These are phyloP conservation scores for Halocaridina rubra DNA, from an alignment of 2,888 invertebrate genomes.

Conservation along the genomic window DNA sequence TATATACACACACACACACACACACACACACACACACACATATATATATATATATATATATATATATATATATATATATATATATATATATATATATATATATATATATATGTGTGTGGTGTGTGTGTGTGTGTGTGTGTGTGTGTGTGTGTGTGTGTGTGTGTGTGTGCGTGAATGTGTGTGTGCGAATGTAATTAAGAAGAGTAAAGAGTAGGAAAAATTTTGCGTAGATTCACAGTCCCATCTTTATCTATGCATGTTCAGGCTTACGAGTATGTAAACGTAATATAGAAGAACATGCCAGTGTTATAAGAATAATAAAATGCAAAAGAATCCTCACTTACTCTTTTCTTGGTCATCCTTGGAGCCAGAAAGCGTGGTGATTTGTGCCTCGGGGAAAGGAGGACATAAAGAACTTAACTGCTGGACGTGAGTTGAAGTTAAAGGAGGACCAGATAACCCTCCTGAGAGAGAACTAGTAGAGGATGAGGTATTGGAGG, in stretches of 20 bases:
- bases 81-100: not conserved
- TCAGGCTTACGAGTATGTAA: too few relatives aligned
- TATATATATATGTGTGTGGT: not conserved
- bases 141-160: not conserved
- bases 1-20: not conserved
- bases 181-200: not conserved
- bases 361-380: constrained; percentile 22
- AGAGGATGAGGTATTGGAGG: constrained; percentile 30
- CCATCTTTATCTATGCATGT: too few relatives aligned
- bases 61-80: not conserved
- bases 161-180: constrained; percentile 5
- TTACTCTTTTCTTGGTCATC: constrained; percentile 55
- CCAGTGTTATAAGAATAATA: not conserved
- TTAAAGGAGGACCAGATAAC: constrained; percentile 66
- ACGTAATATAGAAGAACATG: too few relatives aligned
- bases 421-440: constrained; percentile 68
- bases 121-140: not conserved
- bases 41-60: not conserved
- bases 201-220: not conserved
- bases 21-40: not conserved
- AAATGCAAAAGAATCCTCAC: not conserved
- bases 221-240: not conserved
- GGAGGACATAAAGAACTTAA: constrained; percentile 68
- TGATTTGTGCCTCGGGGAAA: constrained; percentile 63
- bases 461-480: constrained; percentile 25